Percentiles rank a stretch among this genome's conserved stretches.
Conservation (phyloP, 1,140 invertebrate genomes). For the Calephelis virginiensis region DNA sequence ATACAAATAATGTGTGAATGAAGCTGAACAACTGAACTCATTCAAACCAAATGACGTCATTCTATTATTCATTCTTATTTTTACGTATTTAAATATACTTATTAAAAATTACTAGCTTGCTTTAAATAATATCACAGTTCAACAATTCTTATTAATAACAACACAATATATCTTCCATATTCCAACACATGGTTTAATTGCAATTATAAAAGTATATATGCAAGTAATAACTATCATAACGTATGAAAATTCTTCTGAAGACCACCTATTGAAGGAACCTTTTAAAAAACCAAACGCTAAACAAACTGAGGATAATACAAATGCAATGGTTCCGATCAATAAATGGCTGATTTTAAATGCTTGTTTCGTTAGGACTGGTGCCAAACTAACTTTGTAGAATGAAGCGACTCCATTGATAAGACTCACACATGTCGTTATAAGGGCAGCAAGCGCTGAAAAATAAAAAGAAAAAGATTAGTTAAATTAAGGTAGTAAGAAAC, state of each 20-base stretch:
- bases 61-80: too few relatives aligned
- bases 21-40: too few relatives aligned
- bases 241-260: constrained; percentile 24
- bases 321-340: constrained; percentile 25
- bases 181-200: constrained; percentile 23
- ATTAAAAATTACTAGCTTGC: too few relatives aligned
- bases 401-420: constrained; percentile 32
- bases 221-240: constrained; percentile 25
- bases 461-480: constrained; percentile 3
- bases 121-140: constrained; percentile 4
- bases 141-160: constrained; percentile 25
- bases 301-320: constrained; percentile 29
- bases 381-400: constrained; percentile 25
- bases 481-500: too few relatives aligned
- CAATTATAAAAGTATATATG: constrained; percentile 24
- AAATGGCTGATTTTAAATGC: constrained; percentile 32
- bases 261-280: constrained; percentile 31
- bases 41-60: too few relatives aligned
- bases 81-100: too few relatives aligned
- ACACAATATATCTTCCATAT: constrained; percentile 19
- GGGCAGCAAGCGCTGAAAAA: constrained; percentile 35
- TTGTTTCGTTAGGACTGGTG: constrained; percentile 21
- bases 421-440: constrained; percentile 33
- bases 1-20: too few relatives aligned
- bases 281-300: constrained; percentile 32